Evolutionary conservation across 2,888 invertebrate genomes (phyloP).

Genomic region (Eristalis intricaria): DNA sequence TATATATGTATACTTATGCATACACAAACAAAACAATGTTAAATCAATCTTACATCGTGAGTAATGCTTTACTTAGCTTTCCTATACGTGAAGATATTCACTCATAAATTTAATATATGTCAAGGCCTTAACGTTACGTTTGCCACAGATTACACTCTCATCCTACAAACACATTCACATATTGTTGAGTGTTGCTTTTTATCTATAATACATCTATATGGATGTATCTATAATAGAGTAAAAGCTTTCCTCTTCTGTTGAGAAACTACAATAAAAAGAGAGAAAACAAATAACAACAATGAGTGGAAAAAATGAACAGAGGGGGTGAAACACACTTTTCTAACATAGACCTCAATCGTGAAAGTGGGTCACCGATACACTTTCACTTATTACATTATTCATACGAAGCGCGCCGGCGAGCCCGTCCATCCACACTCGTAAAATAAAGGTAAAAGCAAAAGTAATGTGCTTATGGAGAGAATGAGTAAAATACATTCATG

Average conservation of each 20-base stretch:
- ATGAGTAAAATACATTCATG: conserved; percentile 28
- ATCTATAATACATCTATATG: conserved; percentile 32
- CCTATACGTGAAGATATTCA: conserved; percentile 7
- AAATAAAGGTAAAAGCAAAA: conserved; percentile 67
- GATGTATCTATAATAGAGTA: conserved; percentile 41
- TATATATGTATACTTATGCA: not conserved
- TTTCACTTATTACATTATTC: conserved; percentile 93
- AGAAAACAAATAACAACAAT: conserved; percentile 35
- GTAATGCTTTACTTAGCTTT: conserved; percentile 11
- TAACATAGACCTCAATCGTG: conserved; percentile 97
- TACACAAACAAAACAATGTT: not conserved
- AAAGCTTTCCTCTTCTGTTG: conserved; percentile 55
- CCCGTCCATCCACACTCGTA: conserved; percentile 72
- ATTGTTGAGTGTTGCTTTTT: conserved; percentile 33
- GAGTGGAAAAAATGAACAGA: conserved; percentile 49
- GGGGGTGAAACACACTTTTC: conserved; percentile 76
- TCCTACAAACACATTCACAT: conserved; percentile 2
- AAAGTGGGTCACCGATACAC: conserved; percentile 95
- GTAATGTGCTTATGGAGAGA: conserved; percentile 54
- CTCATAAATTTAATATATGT: conserved; percentile 59
- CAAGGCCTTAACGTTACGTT: conserved; percentile 67
- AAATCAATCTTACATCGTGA: conserved; percentile 13
- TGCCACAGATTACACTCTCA: conserved; percentile 48
- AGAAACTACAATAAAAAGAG: conserved; percentile 44
- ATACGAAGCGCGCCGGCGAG: conserved; percentile 73